Base-by-base conservation (phyloP, 2,113 vertebrate species). In the Malurus melanocephalus region DNA sequence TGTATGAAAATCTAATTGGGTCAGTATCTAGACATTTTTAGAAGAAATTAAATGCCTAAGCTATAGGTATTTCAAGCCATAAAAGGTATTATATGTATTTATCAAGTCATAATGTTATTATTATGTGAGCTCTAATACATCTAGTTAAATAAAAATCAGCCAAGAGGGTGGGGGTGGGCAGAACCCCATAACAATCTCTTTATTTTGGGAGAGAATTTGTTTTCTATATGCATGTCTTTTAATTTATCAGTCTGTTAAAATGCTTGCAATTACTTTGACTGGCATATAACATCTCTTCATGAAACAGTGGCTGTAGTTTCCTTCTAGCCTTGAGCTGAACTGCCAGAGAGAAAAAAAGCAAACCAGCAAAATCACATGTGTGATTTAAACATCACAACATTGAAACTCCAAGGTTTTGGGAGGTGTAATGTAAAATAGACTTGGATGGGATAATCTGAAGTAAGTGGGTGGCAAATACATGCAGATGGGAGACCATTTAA, bases 1-100 rank as follows among this genome's bases (percentile, higher is more conserved):
- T 96, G 93, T 87, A 97, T 97, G 95, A 97, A 96, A 97, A 90
- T 60, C 88, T 96, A 97, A 97, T 96, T 94, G 92, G 93, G 92
- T 96, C 88, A 89, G 85, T 88, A 93, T 91, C 75, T 92, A 84
- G 93, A 83, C 74, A 69, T 93, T 94, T 85, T 82, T 88, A 87
- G 89, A 96, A 97, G 93, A 96, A 96, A 97, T 97, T 94, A 97
- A 95, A 95, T 94, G 95, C 85, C 77, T 92, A 86, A 89, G 8
- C 33, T 71, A 61, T 65, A 86, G 55, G 55, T 56, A 75, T 81
- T 94, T 88, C 61, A 92, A 95, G 71, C 52, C 88, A 82, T 61
- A 89, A 93, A 92, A 95, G 82, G 93, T 88, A 95, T 72, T 91
- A 84, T 81, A 48, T 87, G 84, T 95, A 97, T 96, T 94, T 96